phyloP scores from a whole-genome alignment of 2,888 invertebrate genomes.

The Drosophila nigritarsus region DNA sequence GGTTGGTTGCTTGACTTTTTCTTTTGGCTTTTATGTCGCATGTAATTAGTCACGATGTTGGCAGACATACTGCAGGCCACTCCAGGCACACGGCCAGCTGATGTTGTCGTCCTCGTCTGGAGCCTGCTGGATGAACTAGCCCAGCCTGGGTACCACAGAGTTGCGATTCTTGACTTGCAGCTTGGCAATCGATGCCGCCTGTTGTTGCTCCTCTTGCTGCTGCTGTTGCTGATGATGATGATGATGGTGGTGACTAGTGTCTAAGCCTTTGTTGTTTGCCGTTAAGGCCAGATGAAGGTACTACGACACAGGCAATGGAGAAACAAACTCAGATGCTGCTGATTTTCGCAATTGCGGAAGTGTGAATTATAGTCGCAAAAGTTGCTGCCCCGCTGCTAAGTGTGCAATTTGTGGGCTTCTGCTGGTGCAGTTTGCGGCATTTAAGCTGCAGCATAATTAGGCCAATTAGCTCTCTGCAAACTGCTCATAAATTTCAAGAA shows the following conservation, averaged over 20 bases:
- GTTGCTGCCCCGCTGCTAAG: conserved; percentile 24
- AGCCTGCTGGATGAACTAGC: conserved; percentile 4
- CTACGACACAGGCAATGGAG: conserved; percentile 8
- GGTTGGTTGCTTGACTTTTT: conserved; percentile 42
- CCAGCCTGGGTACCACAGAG: conserved; percentile 24
- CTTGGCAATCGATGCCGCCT: conserved; percentile 53
- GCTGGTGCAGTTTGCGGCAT: conserved; percentile 34
- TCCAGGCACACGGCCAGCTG: conserved; percentile 37
- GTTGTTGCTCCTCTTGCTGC: not conserved
- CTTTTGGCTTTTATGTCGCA: conserved; percentile 72
- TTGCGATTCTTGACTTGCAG: conserved; percentile 32
- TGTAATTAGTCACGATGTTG: conserved; percentile 81
- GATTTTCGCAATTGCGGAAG: conserved; percentile 61
- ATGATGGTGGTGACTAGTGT: conserved; percentile 7
- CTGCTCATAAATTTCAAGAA: conserved; percentile 72
- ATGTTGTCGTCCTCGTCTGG: conserved; percentile 34
- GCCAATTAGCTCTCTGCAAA: conserved; percentile 69
- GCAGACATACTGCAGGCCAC: conserved; percentile 74
- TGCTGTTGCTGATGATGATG: not conserved
- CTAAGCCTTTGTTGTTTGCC: conserved; percentile 73
- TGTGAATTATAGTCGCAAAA: conserved; percentile 64
- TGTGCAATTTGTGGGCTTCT: conserved; percentile 52
- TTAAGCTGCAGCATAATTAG: conserved; percentile 67
- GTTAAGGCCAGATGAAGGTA: conserved; percentile 49
- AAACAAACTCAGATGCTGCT: conserved; percentile 46